These are phyloP conservation scores for Anoplolepis gracilipes DNA, from an alignment of 1,140 invertebrate species.

Conservation along the genomic window DNA sequence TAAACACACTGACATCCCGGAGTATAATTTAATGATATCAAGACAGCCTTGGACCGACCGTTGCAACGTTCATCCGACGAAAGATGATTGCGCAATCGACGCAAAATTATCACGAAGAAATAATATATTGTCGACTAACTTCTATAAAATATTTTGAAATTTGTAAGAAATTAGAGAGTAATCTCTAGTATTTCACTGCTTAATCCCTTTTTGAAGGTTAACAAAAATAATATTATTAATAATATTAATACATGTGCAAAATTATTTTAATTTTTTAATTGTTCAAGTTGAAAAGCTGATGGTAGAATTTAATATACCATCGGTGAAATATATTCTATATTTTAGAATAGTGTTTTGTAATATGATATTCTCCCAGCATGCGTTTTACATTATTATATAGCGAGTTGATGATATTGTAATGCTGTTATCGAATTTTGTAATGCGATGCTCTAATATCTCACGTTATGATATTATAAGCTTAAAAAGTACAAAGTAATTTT, in stretches of 20 bases:
- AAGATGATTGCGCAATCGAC: conserved; percentile 26
- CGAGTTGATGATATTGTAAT: conserved; percentile 28
- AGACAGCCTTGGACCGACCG: not conserved
- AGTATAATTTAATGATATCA: conserved; percentile 43
- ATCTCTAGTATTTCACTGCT: no score
- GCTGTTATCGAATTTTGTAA: conserved; percentile 25
- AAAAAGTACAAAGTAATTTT: not conserved
- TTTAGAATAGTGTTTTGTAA: not conserved
- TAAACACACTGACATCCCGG: conserved; percentile 67
- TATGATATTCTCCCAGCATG: not conserved
- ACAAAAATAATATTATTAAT: not conserved
- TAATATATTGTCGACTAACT: not conserved
- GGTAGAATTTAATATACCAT: not conserved
- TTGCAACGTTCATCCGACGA: conserved; percentile 1
- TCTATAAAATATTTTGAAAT: not conserved
- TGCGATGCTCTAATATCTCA: not conserved
- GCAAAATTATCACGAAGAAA: not conserved
- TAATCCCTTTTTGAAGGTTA: not conserved
- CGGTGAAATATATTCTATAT: not conserved
- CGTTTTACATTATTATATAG: conserved; percentile 38
- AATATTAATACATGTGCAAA: not conserved
- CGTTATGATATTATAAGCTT: conserved; percentile 4
- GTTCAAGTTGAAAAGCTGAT: not conserved
- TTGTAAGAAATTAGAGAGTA: not conserved
- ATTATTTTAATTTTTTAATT: not conserved